phyloP scores from a whole-genome alignment of 2,113 vertebrate species.

The Corvus moneduloides region DNA sequence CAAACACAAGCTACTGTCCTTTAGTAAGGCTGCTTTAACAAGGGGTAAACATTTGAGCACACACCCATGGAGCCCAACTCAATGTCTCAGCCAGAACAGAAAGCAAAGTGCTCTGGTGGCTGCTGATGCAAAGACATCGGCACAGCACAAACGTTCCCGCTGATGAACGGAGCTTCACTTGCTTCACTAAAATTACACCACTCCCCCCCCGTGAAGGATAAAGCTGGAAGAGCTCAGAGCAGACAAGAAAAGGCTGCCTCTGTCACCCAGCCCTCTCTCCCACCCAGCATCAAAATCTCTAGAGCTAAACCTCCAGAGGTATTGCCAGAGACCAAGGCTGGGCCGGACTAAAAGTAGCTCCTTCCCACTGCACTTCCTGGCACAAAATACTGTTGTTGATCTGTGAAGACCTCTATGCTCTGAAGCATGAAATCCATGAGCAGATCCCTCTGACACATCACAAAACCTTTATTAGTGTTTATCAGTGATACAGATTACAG shows the following conservation, averaged over 20 bases:
- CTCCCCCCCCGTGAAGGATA: neutral
- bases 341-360: neutral
- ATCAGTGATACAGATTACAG: constrained; percentile 78
- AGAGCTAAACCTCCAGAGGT: neutral
- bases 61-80: neutral
- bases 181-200: neutral
- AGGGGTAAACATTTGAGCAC: neutral
- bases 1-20: neutral
- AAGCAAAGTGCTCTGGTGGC: neutral
- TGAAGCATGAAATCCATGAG: constrained; percentile 19
- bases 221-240: neutral
- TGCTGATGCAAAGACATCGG: neutral
- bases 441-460: constrained; percentile 72
- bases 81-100: neutral
- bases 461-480: constrained; percentile 83
- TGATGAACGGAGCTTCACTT: neutral
- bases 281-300: neutral
- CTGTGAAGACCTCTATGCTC: neutral
- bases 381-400: neutral
- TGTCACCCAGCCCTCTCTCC: neutral
- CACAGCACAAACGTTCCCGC: rapidly evolving
- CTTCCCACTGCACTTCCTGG: neutral
- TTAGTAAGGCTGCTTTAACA: neutral
- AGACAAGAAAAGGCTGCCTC: neutral
- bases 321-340: neutral